Conservation (phyloP, 2,113 vertebrate genomes). For the Meriones unguiculatus region DNA sequence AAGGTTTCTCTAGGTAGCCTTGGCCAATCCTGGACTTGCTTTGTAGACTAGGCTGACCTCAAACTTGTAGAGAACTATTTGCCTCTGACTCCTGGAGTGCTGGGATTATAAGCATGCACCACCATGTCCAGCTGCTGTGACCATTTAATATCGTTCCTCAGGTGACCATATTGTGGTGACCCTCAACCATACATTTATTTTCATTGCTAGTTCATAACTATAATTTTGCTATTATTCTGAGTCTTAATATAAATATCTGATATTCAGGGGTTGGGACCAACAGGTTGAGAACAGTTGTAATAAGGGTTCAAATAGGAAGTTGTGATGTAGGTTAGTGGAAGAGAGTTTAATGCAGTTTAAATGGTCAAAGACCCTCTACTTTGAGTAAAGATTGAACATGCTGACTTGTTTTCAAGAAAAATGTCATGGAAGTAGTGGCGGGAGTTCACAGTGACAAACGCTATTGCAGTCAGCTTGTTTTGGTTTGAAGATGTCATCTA, state of each 20-base stretch:
- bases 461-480: neutral
- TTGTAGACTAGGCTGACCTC: no score
- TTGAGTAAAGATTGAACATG: neutral
- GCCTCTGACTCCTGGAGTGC: no score
- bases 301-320: neutral
- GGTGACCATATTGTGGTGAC: neutral
- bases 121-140: no score
- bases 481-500: neutral
- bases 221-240: neutral
- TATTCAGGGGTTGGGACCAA: neutral
- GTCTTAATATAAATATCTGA: neutral
- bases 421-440: neutral
- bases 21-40: no score
- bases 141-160: neutral
- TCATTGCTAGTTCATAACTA: neutral
- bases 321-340: neutral
- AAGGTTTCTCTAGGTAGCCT: no score
- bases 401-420: neutral
- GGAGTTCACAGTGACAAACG: neutral
- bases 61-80: no score
- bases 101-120: no score
- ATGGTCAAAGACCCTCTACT: neutral
- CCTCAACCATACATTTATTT: neutral
- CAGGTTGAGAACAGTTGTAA: neutral
- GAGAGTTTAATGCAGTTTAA: neutral